These are phyloP conservation scores for Arvicola amphibius DNA, from an alignment of 2,797 vertebrate species.

Conservation along the genomic window DNA sequence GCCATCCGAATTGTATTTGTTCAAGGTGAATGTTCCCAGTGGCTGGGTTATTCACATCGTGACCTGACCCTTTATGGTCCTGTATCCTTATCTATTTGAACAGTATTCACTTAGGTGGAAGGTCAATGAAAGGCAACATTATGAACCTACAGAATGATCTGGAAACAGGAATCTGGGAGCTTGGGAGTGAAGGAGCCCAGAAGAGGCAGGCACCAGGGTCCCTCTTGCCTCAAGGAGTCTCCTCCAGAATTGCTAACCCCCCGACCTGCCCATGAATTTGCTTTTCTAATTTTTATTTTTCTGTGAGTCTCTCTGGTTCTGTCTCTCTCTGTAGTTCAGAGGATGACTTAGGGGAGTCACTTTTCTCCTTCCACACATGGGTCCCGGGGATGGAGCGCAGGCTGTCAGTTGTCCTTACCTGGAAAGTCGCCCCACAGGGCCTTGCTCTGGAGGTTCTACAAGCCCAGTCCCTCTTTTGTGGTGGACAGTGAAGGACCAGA, in stretches of 20 bases:
- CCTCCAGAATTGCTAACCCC: background rate
- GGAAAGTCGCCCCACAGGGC: background rate
- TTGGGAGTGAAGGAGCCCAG: background rate
- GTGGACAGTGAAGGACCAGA: background rate
- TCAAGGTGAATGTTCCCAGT: background rate
- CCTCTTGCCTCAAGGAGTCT: no score
- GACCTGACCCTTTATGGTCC: background rate
- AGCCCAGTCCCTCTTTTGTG: background rate
- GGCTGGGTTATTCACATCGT: background rate
- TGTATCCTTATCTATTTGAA: background rate
- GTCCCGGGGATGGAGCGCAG: background rate
- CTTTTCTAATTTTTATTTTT: background rate
- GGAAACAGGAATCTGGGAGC: no score
- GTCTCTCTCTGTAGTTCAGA: background rate
- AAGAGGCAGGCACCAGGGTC: no score
- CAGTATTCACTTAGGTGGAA: background rate
- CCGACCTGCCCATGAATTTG: background rate
- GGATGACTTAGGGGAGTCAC: background rate
- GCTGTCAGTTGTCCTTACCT: background rate
- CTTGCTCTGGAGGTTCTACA: background rate
- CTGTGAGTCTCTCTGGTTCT: background rate
- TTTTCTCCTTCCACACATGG: background rate
- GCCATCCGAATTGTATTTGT: background rate
- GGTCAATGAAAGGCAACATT: no score
- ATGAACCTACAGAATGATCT: no score